Conservation (phyloP, 2,113 vertebrate species). For the Psammodynastes pulverulentus region DNA sequence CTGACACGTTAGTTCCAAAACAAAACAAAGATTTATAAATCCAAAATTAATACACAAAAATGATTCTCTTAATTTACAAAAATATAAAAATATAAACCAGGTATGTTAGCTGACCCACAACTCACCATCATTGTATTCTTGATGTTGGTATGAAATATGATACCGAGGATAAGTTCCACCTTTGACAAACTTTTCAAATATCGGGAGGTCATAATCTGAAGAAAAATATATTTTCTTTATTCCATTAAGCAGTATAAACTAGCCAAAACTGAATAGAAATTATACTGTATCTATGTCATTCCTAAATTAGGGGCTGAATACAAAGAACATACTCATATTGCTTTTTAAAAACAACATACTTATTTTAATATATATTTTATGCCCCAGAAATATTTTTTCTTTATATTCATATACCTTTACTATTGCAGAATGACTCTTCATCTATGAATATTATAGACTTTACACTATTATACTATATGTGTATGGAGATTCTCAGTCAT, state of each 20-base stretch:
- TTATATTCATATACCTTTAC: neutral
- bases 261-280: neutral
- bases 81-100: too few relatives aligned
- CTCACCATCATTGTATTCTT: slow-evolving; percentile 94
- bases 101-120: neutral
- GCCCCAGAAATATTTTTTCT: neutral
- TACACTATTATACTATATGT: neutral
- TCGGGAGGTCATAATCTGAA: slow-evolving; percentile 90
- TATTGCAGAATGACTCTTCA: neutral
- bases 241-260: neutral
- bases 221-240: slow-evolving; percentile 6
- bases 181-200: slow-evolving; percentile 96
- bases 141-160: slow-evolving; percentile 87
- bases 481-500: neutral
- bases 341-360: neutral
- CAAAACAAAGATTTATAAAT: neutral
- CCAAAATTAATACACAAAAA: neutral
- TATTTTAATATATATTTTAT: neutral
- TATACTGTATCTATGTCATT: neutral
- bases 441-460: neutral
- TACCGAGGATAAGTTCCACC: slow-evolving; percentile 96
- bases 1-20: neutral
- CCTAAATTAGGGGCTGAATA: neutral
- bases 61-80: neutral
- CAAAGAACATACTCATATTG: neutral